These are phyloP conservation scores for Colostygia pectinataria DNA, from an alignment of 2,888 invertebrate genomes.

Conservation along the genomic window DNA sequence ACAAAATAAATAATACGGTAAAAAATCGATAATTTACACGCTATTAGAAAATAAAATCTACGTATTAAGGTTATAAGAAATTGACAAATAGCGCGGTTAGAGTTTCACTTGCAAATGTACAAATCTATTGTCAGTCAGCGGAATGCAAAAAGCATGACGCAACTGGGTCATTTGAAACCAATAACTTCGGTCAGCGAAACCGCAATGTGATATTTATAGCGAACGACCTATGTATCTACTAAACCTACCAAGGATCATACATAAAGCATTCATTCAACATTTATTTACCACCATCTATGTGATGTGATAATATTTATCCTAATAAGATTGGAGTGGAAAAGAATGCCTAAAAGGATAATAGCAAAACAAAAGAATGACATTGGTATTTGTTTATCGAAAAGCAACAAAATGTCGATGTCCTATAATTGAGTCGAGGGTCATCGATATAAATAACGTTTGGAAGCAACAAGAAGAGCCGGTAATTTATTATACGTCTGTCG, in stretches of 20 bases:
- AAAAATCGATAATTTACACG: constrained; percentile 15
- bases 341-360: neutral
- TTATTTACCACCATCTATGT: neutral
- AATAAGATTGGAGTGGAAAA: too few species aligned
- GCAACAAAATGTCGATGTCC: neutral
- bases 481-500: constrained; percentile 39
- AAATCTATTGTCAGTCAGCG: constrained; percentile 67
- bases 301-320: constrained; percentile 1
- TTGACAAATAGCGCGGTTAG: constrained; percentile 39
- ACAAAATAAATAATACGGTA: too few species aligned
- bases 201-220: constrained; percentile 67
- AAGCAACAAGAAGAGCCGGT: constrained; percentile 31
- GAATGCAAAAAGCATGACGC: constrained; percentile 70
- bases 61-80: constrained; percentile 24
- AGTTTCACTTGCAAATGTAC: constrained; percentile 52
- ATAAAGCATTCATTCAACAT: constrained; percentile 22
- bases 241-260: neutral
- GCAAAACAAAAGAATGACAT: neutral
- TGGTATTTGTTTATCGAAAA: constrained; percentile 3
- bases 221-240: constrained; percentile 32
- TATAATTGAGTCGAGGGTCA: constrained; percentile 15
- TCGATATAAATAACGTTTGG: constrained; percentile 26
- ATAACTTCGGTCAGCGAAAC: constrained; percentile 64
- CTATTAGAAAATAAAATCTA: constrained; percentile 11
- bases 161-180: constrained; percentile 74